Evolutionary conservation across 2,888 invertebrate genomes (phyloP), one percentile per base, ranked within the genome.

Genomic region (Diaperis boleti): DNA sequence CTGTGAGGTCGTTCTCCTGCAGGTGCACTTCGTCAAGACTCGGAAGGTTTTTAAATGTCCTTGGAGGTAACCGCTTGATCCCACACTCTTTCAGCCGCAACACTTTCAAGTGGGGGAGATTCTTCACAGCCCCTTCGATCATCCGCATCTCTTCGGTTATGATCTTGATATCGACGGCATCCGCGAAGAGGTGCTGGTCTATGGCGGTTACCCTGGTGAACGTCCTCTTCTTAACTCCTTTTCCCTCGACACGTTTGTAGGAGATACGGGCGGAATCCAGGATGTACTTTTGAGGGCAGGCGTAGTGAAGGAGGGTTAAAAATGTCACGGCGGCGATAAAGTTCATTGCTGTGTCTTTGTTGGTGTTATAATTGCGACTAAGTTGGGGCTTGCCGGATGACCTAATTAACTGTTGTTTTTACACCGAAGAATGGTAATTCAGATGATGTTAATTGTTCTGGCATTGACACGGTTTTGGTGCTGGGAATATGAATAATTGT

Each of bases 1-100:
- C 60, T 33, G 62, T 59, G n/a, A 74, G 37, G 26, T 60, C 57
- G 61, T 74, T 74, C 11, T 72, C 69, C 33, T 69, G 67, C 10
- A 74, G 31, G n/a, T 73, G 64, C 31, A 74, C 15, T 8, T 69
- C 45, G 7, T 62, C 60, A 4, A 74, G 18, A 10, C 63, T 69
- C 1, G 73, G 70, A 14, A 74, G 49, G 50, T 74, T 71, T 18
- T 49, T 10, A 20, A 71, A 71, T 0, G 69, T 65, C 4, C 1
- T 47, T 6, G 49, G 50, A 10, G 14, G 20, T 2, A 56, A 10
- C 8, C 3, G 11, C 7, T 33, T 17, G 7, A 56, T 49, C 17
- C 35, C 44, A 5, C 41, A 49, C 1, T 33, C 18, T 15, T 26
- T 14, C 44, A 44, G 1, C 2, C 44, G 13, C 8, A 56, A 8